Base-by-base conservation (phyloP, 2,113 vertebrate genomes). In the Natator depressus region DNA sequence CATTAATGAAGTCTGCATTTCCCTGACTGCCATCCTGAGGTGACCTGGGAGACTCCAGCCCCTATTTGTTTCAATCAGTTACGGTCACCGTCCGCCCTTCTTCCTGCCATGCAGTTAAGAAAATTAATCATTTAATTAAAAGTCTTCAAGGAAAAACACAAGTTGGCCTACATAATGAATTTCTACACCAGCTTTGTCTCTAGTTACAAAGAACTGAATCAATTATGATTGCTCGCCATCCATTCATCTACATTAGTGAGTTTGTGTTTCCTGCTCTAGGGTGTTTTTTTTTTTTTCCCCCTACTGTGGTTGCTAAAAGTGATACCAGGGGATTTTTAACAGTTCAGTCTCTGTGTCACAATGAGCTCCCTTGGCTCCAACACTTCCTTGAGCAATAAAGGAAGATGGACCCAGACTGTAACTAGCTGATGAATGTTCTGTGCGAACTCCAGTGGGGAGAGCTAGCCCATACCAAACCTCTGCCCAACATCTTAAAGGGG, bases 71-170 rank as follows among this genome's bases (percentile, higher is more conserved):
- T 47, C 75, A 25, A 29, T 25, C 22, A 53, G 35, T 38, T 51
- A 75, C 38, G 29, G 31, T 3, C 31, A 51, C 47, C 2, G 62
- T 76, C 42, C 35, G 9, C 29, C 29, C 84, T 47, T 13, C 5
- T 13, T 69, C 81, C 80, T 69, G 29, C 46, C 91, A 53, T 1
- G 0, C 35, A 38, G 49, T 86, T 75, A 82, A 25, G 82, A 80
- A 93, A 94, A 95, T 88, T 76, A 93, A 80, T 95, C 6, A 91
- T 93, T 79, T 55, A 24, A 91, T 91, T 89, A 90, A 94, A 87
- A 78, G 3, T 69, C 72, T 94, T 88, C 85, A 94, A 95, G 55
- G 38, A 78, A 50, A 86, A 86, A 42, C 42, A 14, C 69, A 80
- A 93, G 50, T 55, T 38, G 16, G 6, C 1, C 12, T 2, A 89